Conservation (phyloP, 2,888 invertebrate genomes). For the Pterobdella sp. region DNA sequence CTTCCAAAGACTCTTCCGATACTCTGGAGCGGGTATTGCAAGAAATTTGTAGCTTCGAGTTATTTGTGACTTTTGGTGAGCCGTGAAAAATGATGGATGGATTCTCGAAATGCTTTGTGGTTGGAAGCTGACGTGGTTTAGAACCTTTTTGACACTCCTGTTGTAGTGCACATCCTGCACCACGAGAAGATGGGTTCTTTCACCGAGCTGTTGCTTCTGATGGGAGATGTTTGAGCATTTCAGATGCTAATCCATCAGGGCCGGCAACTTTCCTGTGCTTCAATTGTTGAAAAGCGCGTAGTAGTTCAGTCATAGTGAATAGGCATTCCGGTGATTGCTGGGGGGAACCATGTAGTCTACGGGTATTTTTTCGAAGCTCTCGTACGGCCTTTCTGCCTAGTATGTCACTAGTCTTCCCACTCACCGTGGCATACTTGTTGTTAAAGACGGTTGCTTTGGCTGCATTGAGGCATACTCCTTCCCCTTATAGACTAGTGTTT, state of each 20-base stretch:
- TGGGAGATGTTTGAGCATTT: background rate
- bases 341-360: background rate
- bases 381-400: no score
- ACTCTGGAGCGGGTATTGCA: no score
- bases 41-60: no score
- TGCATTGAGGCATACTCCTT: background rate
- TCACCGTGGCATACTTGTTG: background rate
- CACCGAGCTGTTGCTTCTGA: no score
- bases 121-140: no score
- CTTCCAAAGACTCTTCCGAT: no score
- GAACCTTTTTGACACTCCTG: no score
- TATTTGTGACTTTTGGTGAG: no score
- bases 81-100: no score
- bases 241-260: background rate
- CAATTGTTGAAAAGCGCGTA: background rate
- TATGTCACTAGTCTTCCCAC: background rate
- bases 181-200: no score
- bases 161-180: no score
- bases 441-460: background rate
- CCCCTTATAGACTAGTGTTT: background rate
- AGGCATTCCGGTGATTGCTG: background rate
- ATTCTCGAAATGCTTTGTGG: no score
- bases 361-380: background rate
- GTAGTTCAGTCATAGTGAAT: background rate
- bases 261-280: background rate